Percentiles rank a stretch among this genome's conserved stretches.
phyloP scores from a whole-genome alignment of 2,113 vertebrate species.

The Lonchura striata region DNA sequence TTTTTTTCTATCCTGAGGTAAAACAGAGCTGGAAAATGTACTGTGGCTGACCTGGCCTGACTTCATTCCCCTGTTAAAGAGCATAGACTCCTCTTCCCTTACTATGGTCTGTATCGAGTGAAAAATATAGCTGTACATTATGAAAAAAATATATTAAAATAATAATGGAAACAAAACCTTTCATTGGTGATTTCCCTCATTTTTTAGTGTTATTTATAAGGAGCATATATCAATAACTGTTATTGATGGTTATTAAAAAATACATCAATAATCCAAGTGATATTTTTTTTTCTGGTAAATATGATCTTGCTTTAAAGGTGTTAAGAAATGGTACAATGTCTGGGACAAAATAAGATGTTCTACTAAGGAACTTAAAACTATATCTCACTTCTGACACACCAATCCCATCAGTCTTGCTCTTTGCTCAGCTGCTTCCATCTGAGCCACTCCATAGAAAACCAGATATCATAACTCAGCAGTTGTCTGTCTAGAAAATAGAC shows the following conservation, averaged over 20 bases:
- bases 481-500: background rate
- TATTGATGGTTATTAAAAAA: background rate
- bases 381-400: background rate
- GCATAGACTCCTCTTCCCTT: background rate
- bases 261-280: background rate
- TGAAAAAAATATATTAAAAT: background rate
- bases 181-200: background rate
- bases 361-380: background rate
- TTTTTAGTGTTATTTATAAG: background rate
- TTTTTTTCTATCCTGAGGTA: background rate
- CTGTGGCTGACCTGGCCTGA: background rate
- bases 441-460: background rate
- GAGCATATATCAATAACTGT: background rate
- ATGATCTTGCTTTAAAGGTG: background rate
- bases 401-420: background rate
- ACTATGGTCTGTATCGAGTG: background rate
- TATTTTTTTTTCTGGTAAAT: background rate
- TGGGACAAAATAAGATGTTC: background rate
- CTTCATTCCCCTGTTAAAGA: background rate
- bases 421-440: background rate
- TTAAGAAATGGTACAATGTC: background rate
- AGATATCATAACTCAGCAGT: background rate
- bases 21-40: background rate
- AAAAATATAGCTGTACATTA: background rate
- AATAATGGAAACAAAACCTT: background rate